These are phyloP conservation scores for Ethmia dodecea DNA, from an alignment of 2,888 invertebrate genomes.

Conservation along the genomic window DNA sequence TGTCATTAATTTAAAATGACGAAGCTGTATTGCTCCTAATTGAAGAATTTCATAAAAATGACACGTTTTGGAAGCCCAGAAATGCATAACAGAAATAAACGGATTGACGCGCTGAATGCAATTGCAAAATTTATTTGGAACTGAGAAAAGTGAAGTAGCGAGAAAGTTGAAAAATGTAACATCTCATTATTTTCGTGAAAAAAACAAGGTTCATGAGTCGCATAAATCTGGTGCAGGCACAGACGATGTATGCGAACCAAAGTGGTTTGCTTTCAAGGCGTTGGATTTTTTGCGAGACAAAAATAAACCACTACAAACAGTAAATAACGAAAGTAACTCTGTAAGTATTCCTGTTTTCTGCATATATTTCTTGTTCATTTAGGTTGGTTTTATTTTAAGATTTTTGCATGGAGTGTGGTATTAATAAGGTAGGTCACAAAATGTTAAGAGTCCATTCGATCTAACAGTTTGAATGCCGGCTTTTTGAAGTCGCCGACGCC, in stretches of 20 bases:
- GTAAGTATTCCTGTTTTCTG: background rate
- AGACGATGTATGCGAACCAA: constrained; percentile 14
- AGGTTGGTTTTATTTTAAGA: no score
- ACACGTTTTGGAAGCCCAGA: constrained; percentile 1
- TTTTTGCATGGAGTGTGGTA: no score
- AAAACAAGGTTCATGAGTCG: constrained; percentile 15
- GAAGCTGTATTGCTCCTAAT: constrained; percentile 1
- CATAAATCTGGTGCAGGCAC: constrained; percentile 10
- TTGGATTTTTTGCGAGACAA: constrained; percentile 14
- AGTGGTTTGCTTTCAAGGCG: constrained; percentile 16
- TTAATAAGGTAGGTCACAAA: no score
- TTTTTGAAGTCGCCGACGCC: no score
- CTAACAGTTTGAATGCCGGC: no score
- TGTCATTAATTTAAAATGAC: constrained; percentile 8
- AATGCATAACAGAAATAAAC: constrained; percentile 1
- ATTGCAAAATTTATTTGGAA: constrained; percentile 9
- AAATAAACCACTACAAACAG: constrained; percentile 12
- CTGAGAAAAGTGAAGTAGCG: constrained; percentile 11
- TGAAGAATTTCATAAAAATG: constrained; percentile 2
- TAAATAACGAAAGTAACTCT: background rate
- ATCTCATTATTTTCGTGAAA: constrained; percentile 10
- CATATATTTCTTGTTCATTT: no score
- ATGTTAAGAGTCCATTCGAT: no score
- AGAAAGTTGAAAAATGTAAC: constrained; percentile 14
- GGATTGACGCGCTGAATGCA: background rate